Evolutionary conservation across 2,113 vertebrate species (phyloP).

Genomic region (Chaetodon trifascialis): DNA sequence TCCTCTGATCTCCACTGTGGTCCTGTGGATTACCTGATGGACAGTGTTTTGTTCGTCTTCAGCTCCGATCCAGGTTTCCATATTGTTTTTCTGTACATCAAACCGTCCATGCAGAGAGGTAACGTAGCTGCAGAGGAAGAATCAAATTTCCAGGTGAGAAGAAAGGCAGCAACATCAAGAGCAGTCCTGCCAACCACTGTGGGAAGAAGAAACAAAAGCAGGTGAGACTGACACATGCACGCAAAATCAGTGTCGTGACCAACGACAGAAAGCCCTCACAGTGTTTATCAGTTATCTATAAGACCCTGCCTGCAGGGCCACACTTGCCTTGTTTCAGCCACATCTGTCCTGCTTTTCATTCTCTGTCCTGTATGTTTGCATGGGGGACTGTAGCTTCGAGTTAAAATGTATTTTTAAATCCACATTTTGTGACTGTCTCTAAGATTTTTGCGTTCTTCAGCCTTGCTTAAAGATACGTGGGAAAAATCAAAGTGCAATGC

Average conservation of each 20-base stretch:
- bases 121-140: background rate
- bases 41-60: background rate
- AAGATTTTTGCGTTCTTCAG: too few relatives aligned
- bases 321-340: background rate
- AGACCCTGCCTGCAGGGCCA: background rate
- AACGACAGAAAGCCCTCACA: background rate
- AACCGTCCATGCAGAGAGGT: background rate
- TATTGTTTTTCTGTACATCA: background rate
- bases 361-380: background rate
- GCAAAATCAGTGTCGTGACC: background rate
- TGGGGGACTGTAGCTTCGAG: background rate
- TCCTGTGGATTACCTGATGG: background rate
- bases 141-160: background rate
- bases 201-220: background rate
- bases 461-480: too few relatives aligned
- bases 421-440: background rate
- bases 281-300: background rate
- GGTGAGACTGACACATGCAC: constrained; percentile 8
- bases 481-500: too few relatives aligned
- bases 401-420: background rate
- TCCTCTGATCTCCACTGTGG: background rate
- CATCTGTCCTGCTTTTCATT: background rate
- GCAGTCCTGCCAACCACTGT: background rate
- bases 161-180: background rate
- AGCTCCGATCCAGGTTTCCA: background rate